Evolutionary conservation across 1,140 invertebrate genomes (phyloP).

Genomic region (Diorhabda carinulata): DNA sequence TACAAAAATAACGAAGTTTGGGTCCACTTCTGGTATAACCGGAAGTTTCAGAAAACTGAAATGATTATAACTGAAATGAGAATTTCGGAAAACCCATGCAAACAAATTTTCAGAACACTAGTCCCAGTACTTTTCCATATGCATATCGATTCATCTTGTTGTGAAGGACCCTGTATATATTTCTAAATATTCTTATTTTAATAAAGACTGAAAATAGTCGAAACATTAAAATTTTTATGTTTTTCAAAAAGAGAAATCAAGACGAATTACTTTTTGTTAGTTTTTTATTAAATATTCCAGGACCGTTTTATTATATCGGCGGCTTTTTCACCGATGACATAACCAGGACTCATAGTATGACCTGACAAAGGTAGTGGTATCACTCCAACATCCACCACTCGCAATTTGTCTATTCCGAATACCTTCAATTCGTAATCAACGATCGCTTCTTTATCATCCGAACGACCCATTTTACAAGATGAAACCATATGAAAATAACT

Average conservation of each 20-base stretch:
- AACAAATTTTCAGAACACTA: no score
- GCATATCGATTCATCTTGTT: no score
- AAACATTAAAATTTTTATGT: not conserved
- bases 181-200: no score
- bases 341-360: slow-evolving; percentile 50
- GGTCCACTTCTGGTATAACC: no score
- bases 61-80: no score
- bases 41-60: no score
- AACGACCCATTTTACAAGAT: slow-evolving; percentile 74
- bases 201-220: no score
- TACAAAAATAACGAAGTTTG: no score
- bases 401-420: slow-evolving; percentile 61
- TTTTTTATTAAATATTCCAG: slow-evolving; percentile 14
- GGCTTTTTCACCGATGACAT: slow-evolving; percentile 58
- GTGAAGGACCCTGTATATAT: no score
- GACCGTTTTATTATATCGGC: slow-evolving; percentile 53
- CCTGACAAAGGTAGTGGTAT: slow-evolving; percentile 66
- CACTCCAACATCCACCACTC: slow-evolving; percentile 73
- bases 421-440: slow-evolving; percentile 70
- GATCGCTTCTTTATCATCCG: slow-evolving; percentile 61
- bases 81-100: no score
- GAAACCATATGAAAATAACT: slow-evolving; percentile 69
- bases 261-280: not conserved
- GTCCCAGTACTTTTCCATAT: no score
- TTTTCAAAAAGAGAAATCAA: not conserved